Base-by-base conservation (phyloP, 2,797 vertebrate genomes). In the Calcarius lapponicus region DNA sequence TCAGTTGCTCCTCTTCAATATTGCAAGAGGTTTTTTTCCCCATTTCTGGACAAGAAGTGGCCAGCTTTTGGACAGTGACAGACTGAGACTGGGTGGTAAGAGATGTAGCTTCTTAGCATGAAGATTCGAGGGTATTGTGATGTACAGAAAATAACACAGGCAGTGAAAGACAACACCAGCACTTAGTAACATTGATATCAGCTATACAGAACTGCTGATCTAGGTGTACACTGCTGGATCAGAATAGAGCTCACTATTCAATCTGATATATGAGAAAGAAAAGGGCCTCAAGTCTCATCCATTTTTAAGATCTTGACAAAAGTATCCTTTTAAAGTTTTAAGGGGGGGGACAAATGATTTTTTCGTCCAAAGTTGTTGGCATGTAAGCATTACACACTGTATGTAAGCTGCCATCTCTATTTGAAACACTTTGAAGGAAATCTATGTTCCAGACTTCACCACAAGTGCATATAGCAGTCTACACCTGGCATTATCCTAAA, bases 11-110 rank as follows among this genome's bases (percentile, higher is more conserved):
- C 8, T 21, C 18, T 14, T 58, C 19, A 45, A 0, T 53, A 29
- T 5, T 75, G 6, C 6, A 31, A 4, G 2, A 8, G 17, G 0
- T 0, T 1, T 24, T 70, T n/a, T 51, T 3, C 12, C 20, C 7
- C 24, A 11, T 45, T 82, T 75, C 20, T 79, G 38, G 9, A 17
- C 20, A 57, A 20, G 5, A 7, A 9, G 7, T 64, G 8, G 4
- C n/a, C 51, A 20, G 17, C 14, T 47, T 8, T 28, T 70, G 24
- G 22, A 50, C 29, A 89, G 29, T 15, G 20, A 32, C 9, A 32
- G 9, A 16, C 8, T 11, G 28, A 92, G 9, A 17, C 42, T 65
- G 47, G 5, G 11, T 48, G 8, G 8, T 19, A 65, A 81, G 16
- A 69, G 17, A 9, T 75, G 17, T 13, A 74, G 3, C 13, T 81